A percentile compares a stretch with the other conserved stretches of the same genome.
Conservation (phyloP, 2,888 invertebrate genomes). For the Endomychus coccineus region DNA sequence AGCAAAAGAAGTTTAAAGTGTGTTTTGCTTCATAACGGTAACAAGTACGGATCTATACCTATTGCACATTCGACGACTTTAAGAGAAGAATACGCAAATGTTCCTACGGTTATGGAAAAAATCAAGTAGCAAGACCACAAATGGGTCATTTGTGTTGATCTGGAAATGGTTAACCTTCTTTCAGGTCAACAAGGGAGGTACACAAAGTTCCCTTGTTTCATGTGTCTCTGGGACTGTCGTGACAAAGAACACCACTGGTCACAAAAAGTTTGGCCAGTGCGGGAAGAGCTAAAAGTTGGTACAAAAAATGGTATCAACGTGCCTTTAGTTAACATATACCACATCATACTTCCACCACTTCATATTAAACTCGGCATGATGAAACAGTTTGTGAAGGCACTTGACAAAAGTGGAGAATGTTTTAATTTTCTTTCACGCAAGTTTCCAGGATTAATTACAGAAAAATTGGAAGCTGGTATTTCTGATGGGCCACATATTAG, state of each 20-base stretch:
- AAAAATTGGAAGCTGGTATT: constrained; percentile 21
- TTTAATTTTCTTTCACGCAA: no score
- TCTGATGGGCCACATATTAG: constrained; percentile 21
- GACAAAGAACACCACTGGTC: constrained; percentile 20
- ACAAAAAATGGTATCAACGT: constrained; percentile 9
- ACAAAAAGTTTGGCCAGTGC: constrained; percentile 16
- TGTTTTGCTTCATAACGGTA: no score
- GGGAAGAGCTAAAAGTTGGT: constrained; percentile 10
- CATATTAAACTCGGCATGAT: constrained; percentile 26
- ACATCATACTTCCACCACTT: constrained; percentile 23
- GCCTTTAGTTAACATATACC: constrained; percentile 17
- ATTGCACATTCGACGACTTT: no score
- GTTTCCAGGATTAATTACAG: no score
- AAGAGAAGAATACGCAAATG: no score
- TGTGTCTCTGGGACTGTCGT: constrained; percentile 27
- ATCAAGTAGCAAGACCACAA: no score
- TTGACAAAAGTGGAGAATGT: constrained; percentile 18
- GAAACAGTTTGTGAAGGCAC: constrained; percentile 27
- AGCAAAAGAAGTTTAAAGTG: no score
- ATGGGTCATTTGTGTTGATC: no score
- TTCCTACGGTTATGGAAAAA: no score
- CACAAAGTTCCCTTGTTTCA: constrained; percentile 26
- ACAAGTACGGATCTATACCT: no score
- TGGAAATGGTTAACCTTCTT: no score
- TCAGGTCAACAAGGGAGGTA: constrained; percentile 25